Evolutionary conservation across 2,888 invertebrate species (phyloP).

Genomic region (Brachypterus glaber): DNA sequence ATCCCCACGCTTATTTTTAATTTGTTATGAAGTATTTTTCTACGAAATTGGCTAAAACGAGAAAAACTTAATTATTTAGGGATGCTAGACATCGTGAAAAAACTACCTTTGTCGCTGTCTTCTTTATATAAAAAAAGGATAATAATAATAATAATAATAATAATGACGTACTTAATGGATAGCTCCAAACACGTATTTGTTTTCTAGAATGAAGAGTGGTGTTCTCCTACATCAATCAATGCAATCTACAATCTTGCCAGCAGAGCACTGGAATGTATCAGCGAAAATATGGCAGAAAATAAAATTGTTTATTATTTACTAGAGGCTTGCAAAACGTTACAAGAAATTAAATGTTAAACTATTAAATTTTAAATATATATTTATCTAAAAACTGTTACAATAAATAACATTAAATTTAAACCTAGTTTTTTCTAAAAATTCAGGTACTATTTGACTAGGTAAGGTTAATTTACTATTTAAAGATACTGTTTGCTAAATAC

Average conservation of each 20-base stretch:
- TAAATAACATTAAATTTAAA: no score
- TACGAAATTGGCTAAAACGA: no score
- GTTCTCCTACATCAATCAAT: conserved; percentile 32
- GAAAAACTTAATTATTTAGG: no score
- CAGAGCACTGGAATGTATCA: conserved; percentile 39
- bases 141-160: background rate
- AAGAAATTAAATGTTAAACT: conserved; percentile 18
- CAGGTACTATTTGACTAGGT: no score
- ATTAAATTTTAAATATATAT: conserved; percentile 8
- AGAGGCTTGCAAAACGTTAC: conserved; percentile 41
- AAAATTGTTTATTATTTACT: conserved; percentile 43
- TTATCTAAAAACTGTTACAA: no score
- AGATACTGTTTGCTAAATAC: no score
- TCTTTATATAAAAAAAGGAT: background rate
- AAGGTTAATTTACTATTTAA: no score
- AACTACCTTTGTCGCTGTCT: no score
- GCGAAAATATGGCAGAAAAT: conserved; percentile 36
- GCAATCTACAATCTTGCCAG: conserved; percentile 38
- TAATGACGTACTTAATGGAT: background rate
- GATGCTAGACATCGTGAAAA: no score
- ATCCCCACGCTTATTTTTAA: no score
- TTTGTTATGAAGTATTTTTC: no score
- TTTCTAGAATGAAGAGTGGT: conserved; percentile 37
- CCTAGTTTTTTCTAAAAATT: no score
- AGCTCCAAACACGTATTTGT: conserved; percentile 14